A percentile compares a stretch with the other conserved stretches of the same genome.
These are phyloP conservation scores for Cichlasoma orientale DNA, from an alignment of 2,797 vertebrate species.

Conservation along the genomic window DNA sequence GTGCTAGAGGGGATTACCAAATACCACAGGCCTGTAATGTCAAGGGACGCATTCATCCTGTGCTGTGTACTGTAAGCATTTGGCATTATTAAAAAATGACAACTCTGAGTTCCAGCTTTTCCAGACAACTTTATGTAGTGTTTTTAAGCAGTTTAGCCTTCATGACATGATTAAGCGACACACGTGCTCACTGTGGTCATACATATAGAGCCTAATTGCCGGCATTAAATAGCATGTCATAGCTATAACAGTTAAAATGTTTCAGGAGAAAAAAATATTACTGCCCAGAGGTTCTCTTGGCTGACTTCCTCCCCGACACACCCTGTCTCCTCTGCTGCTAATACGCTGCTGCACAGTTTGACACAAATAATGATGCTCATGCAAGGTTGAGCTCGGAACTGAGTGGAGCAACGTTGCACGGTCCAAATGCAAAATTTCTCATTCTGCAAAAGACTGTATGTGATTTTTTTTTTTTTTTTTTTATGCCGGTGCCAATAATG, in stretches of 20 bases:
- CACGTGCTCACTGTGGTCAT: slow-evolving; percentile 17
- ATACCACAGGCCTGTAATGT: no score
- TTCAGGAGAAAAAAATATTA: slow-evolving; percentile 54
- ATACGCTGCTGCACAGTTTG: slow-evolving; percentile 24
- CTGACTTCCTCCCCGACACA: slow-evolving; percentile 28
- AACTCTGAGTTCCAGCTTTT: background rate
- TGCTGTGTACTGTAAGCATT: background rate
- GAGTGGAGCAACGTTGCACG: slow-evolving; percentile 25
- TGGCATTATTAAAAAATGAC: background rate
- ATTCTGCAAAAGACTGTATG: slow-evolving; percentile 37
- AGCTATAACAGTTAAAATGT: slow-evolving; percentile 29
- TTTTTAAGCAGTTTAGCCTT: slow-evolving; percentile 12
- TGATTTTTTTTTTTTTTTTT: slow-evolving; percentile 21
- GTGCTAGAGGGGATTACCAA: no score
- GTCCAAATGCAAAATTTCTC: slow-evolving; percentile 47
- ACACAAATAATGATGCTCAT: slow-evolving; percentile 37
- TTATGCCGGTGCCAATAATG: slow-evolving; percentile 29
- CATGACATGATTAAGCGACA: background rate
- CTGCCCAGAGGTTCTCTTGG: slow-evolving; percentile 57
- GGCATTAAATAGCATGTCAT: slow-evolving; percentile 49
- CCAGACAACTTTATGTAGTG: background rate
- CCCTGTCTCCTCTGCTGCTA: slow-evolving; percentile 34
- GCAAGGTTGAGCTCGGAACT: slow-evolving; percentile 7
- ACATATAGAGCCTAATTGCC: slow-evolving; percentile 34
- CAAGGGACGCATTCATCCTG: background rate